Evolutionary conservation across 2,113 vertebrate species (phyloP).

Genomic region (Halcyon senegalensis): DNA sequence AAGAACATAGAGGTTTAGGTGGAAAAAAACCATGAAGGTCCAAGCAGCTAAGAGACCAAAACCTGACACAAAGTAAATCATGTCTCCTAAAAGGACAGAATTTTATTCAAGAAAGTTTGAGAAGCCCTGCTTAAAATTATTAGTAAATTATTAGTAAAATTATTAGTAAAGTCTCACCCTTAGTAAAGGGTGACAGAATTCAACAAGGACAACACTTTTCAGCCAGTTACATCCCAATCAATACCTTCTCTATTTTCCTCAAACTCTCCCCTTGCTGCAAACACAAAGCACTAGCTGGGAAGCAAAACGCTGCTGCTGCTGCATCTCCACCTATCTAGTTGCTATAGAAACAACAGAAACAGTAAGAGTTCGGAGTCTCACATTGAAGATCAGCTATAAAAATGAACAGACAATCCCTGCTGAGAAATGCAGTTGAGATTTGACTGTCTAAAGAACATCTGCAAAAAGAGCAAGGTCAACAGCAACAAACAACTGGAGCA

Average conservation of each 20-base stretch:
- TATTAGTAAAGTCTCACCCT: not conserved
- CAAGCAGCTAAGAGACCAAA: not conserved
- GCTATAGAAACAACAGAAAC: conserved; percentile 76
- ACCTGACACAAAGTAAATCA: not conserved
- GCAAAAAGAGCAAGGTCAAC: conserved; percentile 21
- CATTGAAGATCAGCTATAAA: conserved; percentile 67
- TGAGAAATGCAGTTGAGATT: conserved; percentile 34
- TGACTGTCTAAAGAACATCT: conserved; percentile 36
- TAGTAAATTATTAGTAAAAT: not conserved
- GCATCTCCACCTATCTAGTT: conserved; percentile 66
- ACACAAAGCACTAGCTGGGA: conserved; percentile 70
- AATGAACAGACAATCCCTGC: conserved; percentile 58
- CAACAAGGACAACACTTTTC: conserved; percentile 12
- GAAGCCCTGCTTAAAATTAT: not conserved
- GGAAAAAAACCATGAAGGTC: not conserved
- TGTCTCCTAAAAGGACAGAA: not conserved
- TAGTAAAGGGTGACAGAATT: not conserved
- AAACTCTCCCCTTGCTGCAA: conserved; percentile 52
- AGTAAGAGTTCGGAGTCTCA: conserved; percentile 52
- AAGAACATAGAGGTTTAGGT: not conserved
- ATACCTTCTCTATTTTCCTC: conserved; percentile 29
- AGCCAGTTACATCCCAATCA: conserved; percentile 58
- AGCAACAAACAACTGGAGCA: not conserved
- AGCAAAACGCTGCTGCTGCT: conserved; percentile 62
- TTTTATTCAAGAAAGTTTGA: not conserved